Evolutionary conservation across 2,888 invertebrate genomes (phyloP), one percentile per base, ranked within the genome.

Genomic region (Cyrtodaria siliqua): DNA sequence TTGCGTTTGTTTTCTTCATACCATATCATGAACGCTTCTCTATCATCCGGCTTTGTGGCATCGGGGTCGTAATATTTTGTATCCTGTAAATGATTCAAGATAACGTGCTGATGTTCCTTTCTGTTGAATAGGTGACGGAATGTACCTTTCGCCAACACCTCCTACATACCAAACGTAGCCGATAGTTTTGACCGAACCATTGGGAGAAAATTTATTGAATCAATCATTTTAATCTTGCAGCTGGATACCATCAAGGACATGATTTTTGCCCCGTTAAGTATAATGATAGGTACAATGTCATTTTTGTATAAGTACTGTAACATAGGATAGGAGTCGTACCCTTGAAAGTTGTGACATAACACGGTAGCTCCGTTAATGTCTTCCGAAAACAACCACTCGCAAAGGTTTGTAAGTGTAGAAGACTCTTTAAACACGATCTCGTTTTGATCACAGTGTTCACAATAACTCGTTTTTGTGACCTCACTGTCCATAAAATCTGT

Each of bases 181-280:
- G 74, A 74, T 16, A 79, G 26, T 23, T 74, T 60, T n/a, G 66
- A 52, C 8, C 74, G 42, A 29, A 67, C 59, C 67, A 71, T 74
- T 1, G 78, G 73, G n/a, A 73, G 14, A 20, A 73, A 69, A 40
- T 73, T 76, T 12, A 66, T 33, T 12, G 76, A 72, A 38, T 77
- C 77, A 18, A 62, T 62, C 62, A 62, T 62, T 53, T 53, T 63
- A 18, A 63, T 26, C 38, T 63, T 63, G 26, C 63, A 63, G 2
- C 18, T 23, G 9, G 66, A 57, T 8, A 66, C 66, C 1, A 20
- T 47, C 23, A 66, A 16, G 29, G 9, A 38, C 66, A 66, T 66
- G 33, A 49, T 49, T 47, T 78, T 78, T 1, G 69, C 63, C 8
- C 69, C 78, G 56, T 60, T 73, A 1, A 47, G 53, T 29, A 74